These are phyloP conservation scores for Morus bassanus DNA, from an alignment of 2,797 vertebrate species.

Conservation along the genomic window DNA sequence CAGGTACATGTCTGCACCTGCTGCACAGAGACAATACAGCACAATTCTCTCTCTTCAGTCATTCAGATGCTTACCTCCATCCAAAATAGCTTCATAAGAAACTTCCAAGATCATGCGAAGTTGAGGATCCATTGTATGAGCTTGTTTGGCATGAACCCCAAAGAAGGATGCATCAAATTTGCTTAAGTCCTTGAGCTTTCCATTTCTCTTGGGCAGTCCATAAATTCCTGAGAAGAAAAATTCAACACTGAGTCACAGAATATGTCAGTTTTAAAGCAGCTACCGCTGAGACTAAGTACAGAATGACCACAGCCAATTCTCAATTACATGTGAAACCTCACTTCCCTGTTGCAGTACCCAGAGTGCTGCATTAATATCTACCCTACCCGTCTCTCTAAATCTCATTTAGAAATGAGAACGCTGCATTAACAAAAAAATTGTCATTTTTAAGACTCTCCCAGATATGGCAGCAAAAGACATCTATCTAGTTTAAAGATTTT, in stretches of 20 bases:
- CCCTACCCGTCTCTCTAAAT: not conserved
- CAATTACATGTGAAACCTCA: not conserved
- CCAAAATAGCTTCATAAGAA: constrained; percentile 92
- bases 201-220: constrained; percentile 89
- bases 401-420: not conserved
- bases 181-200: constrained; percentile 94
- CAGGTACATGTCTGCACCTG: not conserved
- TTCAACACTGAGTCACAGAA: not conserved
- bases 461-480: not conserved
- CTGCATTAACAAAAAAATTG: not conserved
- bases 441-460: not conserved
- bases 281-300: not conserved
- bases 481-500: not conserved
- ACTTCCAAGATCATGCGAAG: constrained; percentile 91
- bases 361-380: not conserved
- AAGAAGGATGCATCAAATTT: constrained; percentile 95
- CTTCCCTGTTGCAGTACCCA: not conserved
- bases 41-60: not conserved
- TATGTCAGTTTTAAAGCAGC: not conserved
- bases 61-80: constrained; percentile 83
- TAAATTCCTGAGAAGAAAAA: constrained; percentile 83
- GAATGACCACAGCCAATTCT: not conserved
- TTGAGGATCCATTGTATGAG: constrained; percentile 97
- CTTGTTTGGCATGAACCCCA: constrained; percentile 92
- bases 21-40: not conserved